Evolutionary conservation across 2,797 vertebrate genomes (phyloP).

Genomic region (Podarcis lilfordi): DNA sequence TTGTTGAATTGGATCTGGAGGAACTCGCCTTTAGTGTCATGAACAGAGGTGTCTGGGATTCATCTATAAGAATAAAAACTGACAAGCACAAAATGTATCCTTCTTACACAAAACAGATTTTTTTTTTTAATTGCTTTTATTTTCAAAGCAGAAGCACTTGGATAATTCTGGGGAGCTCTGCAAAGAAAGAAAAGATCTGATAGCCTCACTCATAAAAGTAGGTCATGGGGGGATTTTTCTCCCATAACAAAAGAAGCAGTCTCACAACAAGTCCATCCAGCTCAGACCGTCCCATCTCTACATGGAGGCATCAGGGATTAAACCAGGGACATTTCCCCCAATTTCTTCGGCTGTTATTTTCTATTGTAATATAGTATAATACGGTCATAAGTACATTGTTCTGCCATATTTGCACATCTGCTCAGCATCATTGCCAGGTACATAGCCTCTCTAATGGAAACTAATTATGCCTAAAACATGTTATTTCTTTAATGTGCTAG

Average conservation of each 20-base stretch:
- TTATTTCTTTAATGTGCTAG: slow-evolving; percentile 64
- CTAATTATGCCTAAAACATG: slow-evolving; percentile 58
- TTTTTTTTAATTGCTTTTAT: neutral
- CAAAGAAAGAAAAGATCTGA: neutral
- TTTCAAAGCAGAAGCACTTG: neutral
- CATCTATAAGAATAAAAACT: neutral
- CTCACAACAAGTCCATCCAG: too few species aligned
- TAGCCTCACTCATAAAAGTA: neutral
- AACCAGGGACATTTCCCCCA: neutral
- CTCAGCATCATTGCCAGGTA: slow-evolving; percentile 61
- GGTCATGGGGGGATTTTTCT: neutral
- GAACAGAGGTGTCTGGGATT: neutral
- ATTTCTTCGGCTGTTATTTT: neutral
- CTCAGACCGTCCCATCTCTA: too few species aligned
- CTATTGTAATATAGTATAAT: slow-evolving; percentile 29
- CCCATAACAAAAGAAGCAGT: neutral
- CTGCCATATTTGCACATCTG: slow-evolving; percentile 37
- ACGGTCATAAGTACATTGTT: slow-evolving; percentile 28
- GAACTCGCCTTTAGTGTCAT: neutral
- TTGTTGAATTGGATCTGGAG: neutral
- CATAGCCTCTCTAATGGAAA: slow-evolving; percentile 54
- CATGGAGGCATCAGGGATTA: too few species aligned
- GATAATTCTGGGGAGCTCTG: neutral
- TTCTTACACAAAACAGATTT: neutral
- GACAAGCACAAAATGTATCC: neutral